Percentiles rank a stretch among this genome's conserved stretches.
Evolutionary conservation across 2,888 invertebrate genomes (phyloP).

Genomic region (Cabera pusaria): DNA sequence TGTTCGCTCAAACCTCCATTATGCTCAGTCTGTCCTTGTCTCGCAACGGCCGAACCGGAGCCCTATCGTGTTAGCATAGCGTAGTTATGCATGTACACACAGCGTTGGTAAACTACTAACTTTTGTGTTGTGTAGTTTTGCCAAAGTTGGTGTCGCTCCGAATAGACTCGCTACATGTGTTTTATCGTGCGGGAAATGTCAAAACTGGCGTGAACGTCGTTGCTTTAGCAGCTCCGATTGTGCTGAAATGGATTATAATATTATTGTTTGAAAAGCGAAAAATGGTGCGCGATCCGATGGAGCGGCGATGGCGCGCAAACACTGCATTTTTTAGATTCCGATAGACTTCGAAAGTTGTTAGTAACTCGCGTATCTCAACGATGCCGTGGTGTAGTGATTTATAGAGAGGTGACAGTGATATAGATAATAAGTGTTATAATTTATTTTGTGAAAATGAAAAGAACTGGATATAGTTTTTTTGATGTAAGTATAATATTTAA

Average conservation of each 20-base stretch:
- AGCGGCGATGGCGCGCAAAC: constrained; percentile 53
- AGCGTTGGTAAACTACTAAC: constrained; percentile 60
- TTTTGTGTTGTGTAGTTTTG: constrained; percentile 66
- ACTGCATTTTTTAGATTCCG: constrained; percentile 51
- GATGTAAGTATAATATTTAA: constrained; percentile 48
- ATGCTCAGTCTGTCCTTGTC: constrained; percentile 44
- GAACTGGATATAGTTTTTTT: constrained; percentile 35
- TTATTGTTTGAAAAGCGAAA: constrained; percentile 41
- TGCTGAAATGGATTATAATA: constrained; percentile 32
- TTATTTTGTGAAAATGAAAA: constrained; percentile 45
- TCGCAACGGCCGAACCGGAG: constrained; percentile 21
- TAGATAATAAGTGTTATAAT: constrained; percentile 14
- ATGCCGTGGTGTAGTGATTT: constrained; percentile 46
- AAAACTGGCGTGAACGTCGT: constrained; percentile 47
- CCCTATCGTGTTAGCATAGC: constrained; percentile 33
- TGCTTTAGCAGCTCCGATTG: constrained; percentile 33
- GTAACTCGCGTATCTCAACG: constrained; percentile 33
- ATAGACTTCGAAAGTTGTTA: constrained; percentile 62
- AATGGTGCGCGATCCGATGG: constrained; percentile 43
- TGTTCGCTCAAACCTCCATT: constrained; percentile 17
- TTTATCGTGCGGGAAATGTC: constrained; percentile 51
- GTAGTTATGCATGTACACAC: constrained; percentile 55
- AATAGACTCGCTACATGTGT: constrained; percentile 53
- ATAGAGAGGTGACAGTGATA: constrained; percentile 31
- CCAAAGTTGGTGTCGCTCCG: constrained; percentile 64